A percentile compares a stretch with the other conserved stretches of the same genome.
Evolutionary conservation across 2,113 vertebrate genomes (phyloP).

Genomic region (Scolopax mira): DNA sequence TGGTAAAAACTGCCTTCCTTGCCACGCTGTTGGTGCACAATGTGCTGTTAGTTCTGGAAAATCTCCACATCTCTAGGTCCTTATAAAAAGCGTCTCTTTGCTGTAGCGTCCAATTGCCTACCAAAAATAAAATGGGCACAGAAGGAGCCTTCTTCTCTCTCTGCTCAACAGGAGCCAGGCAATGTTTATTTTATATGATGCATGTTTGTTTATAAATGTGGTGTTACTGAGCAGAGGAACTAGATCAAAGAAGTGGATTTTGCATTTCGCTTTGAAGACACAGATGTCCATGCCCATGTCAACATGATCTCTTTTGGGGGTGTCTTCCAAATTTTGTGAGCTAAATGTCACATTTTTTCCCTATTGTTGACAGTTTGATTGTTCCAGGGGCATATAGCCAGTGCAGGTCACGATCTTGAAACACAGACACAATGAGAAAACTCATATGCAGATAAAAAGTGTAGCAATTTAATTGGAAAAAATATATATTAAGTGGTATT

Average conservation of each 20-base stretch:
- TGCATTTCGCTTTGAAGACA: conserved; percentile 12
- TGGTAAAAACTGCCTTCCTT: not conserved
- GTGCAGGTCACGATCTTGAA: not conserved
- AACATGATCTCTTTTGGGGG: not conserved
- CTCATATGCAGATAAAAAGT: not conserved
- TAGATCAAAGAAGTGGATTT: conserved; percentile 27
- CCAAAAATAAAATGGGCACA: conserved; percentile 3
- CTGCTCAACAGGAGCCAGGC: not conserved
- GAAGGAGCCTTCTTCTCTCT: not conserved
- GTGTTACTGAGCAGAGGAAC: conserved; percentile 3
- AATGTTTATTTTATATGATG: conserved; percentile 2
- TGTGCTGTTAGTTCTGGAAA: not conserved
- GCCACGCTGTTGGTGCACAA: not conserved
- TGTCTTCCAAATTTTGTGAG: not conserved
- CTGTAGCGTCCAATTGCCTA: not conserved
- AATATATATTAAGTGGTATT: not conserved
- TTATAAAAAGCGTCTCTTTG: not conserved
- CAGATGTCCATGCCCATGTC: not conserved
- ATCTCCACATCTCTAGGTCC: not conserved
- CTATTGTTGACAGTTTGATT: not conserved
- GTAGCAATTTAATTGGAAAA: not conserved
- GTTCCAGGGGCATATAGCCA: not conserved
- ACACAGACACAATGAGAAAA: not conserved
- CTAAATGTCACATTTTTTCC: not conserved
- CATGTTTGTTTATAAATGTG: conserved; percentile 32